Conservation (phyloP, 2,113 vertebrate species). For the Malurus alboscapulatus region DNA sequence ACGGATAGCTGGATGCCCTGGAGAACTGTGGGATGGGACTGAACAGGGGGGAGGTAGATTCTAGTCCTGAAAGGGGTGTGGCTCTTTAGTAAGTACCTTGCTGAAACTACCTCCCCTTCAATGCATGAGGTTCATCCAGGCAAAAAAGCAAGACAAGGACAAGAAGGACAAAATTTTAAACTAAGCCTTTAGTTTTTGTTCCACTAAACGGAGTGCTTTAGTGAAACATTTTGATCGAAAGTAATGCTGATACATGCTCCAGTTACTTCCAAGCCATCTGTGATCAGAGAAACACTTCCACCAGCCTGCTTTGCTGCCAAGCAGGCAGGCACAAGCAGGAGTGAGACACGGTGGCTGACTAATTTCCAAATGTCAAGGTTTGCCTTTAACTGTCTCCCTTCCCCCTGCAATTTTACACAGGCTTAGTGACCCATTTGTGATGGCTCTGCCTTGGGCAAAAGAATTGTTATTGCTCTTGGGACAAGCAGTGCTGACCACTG, state of each 20-base stretch:
- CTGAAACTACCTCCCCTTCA: not conserved
- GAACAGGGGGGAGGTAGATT: not conserved
- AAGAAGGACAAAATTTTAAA: not conserved
- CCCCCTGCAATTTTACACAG: accelerated
- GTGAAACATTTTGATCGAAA: not conserved
- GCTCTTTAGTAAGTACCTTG: not conserved
- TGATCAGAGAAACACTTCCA: not conserved
- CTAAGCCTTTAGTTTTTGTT: not conserved
- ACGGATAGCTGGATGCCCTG: not conserved
- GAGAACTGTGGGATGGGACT: not conserved
- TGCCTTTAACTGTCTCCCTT: not conserved
- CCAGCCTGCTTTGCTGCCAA: not conserved
- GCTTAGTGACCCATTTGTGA: not conserved
- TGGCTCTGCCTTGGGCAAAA: not conserved
- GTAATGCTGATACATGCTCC: not conserved
- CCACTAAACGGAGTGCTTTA: not conserved
- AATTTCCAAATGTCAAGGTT: not conserved
- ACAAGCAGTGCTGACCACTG: not conserved
- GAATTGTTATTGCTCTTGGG: not conserved
- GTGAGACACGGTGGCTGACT: not conserved
- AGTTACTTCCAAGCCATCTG: not conserved
- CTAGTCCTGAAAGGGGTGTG: not conserved
- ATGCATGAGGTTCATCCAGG: not conserved
- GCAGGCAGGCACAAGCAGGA: not conserved
- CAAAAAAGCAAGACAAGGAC: not conserved